Evolutionary conservation across 2,888 invertebrate species (phyloP).

Genomic region (Drosophila algonquin): DNA sequence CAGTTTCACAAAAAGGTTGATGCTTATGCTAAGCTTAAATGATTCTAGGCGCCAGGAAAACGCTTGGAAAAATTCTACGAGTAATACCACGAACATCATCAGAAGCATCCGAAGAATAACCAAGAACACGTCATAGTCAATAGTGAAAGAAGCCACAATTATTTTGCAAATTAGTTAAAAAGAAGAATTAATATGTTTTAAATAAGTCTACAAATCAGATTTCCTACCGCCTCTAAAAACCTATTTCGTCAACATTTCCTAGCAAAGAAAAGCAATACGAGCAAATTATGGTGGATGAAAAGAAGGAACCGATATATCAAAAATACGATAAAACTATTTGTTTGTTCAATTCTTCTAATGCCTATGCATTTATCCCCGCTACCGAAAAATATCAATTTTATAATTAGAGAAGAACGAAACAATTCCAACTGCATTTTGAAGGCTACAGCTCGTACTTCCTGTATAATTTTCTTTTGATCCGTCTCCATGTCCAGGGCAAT

Average conservation of each 20-base stretch:
- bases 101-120: constrained; percentile 31
- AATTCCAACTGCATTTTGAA: constrained; percentile 44
- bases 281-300: constrained; percentile 36
- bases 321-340: constrained; percentile 6
- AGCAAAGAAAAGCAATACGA: constrained; percentile 28
- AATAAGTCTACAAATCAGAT: constrained; percentile 1
- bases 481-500: constrained; percentile 94
- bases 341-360: constrained; percentile 47
- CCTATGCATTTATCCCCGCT: constrained; percentile 36
- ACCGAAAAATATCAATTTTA: constrained; percentile 22
- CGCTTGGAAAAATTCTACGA: constrained; percentile 52
- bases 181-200: neutral
- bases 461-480: constrained; percentile 89
- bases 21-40: constrained; percentile 89
- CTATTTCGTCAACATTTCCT: constrained; percentile 21
- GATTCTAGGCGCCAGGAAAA: constrained; percentile 83
- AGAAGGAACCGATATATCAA: constrained; percentile 35
- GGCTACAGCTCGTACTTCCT: constrained; percentile 90
- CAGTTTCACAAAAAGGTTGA: constrained; percentile 92
- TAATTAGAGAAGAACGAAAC: constrained; percentile 33
- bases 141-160: constrained; percentile 38
- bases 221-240: constrained; percentile 17
- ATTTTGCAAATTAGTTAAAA: constrained; percentile 51
- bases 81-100: constrained; percentile 35
- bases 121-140: constrained; percentile 59